Evolutionary conservation across 2,888 invertebrate species (phyloP).

Genomic region (Bhutanitis thaidina): DNA sequence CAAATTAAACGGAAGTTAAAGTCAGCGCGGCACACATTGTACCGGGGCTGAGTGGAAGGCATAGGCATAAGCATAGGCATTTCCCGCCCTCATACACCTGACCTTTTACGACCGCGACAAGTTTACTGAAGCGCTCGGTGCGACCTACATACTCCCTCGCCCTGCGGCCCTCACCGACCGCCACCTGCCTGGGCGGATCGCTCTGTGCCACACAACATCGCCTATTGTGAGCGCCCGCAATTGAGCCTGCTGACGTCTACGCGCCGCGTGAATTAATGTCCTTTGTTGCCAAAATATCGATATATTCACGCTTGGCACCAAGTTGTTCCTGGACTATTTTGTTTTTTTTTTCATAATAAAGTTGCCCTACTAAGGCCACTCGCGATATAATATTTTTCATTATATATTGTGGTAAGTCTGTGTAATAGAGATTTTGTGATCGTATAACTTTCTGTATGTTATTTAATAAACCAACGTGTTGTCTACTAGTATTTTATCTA

Average conservation of each 20-base stretch:
- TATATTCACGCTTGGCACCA: constrained; percentile 45
- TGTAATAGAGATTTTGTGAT: constrained; percentile 6
- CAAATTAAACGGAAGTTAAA: constrained; percentile 69
- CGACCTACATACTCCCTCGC: constrained; percentile 69
- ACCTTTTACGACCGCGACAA: constrained; percentile 73
- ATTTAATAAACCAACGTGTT: too few relatives aligned
- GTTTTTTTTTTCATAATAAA: constrained; percentile 6
- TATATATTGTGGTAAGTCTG: constrained; percentile 20
- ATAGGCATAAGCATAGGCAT: constrained; percentile 66
- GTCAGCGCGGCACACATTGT: constrained; percentile 39
- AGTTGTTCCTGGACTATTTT: constrained; percentile 43
- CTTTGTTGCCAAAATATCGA: constrained; percentile 46
- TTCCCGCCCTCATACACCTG: constrained; percentile 77
- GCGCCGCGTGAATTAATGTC: constrained; percentile 57
- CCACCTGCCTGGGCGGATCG: constrained; percentile 11
- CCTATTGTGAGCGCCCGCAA: constrained; percentile 59
- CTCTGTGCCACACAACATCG: constrained; percentile 27
- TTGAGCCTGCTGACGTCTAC: constrained; percentile 54
- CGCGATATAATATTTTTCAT: constrained; percentile 8
- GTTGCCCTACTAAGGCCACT: neutral
- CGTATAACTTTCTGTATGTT: neutral
- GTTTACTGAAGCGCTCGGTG: constrained; percentile 67
- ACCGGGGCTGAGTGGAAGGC: constrained; percentile 40
- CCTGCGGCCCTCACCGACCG: constrained; percentile 36
- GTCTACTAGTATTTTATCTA: too few relatives aligned